phyloP scores from a whole-genome alignment of 2,888 invertebrate species.

The Drosophila fulvimacula region DNA sequence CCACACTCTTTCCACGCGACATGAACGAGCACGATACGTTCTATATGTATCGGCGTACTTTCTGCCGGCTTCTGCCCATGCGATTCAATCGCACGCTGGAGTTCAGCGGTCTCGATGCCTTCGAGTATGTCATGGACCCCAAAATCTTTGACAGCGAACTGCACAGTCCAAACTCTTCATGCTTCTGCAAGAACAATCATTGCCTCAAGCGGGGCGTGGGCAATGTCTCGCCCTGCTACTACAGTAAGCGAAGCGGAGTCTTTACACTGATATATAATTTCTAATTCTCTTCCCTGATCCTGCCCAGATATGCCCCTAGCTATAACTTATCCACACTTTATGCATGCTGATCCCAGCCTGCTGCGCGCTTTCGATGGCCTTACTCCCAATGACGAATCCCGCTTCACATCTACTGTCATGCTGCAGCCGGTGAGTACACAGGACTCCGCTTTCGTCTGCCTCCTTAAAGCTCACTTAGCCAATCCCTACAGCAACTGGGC shows the following conservation, averaged over 20 bases:
- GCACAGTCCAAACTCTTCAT: constrained; percentile 87
- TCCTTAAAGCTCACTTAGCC: not conserved
- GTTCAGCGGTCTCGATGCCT: constrained; percentile 86
- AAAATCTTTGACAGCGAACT: constrained; percentile 87
- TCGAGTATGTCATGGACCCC: constrained; percentile 87
- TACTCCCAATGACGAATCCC: constrained; percentile 86
- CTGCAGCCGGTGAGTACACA: constrained; percentile 88
- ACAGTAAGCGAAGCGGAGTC: constrained; percentile 86
- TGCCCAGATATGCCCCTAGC: constrained; percentile 89
- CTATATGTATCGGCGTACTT: constrained; percentile 89
- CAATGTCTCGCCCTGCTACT: constrained; percentile 90
- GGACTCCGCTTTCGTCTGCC: not conserved
- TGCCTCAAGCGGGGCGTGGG: constrained; percentile 88
- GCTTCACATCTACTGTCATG: constrained; percentile 86
- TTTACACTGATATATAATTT: not conserved
- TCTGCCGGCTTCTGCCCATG: constrained; percentile 90
- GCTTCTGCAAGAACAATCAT: constrained; percentile 87
- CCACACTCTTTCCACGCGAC: constrained; percentile 88
- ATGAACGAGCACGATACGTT: constrained; percentile 86
- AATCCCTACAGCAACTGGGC: constrained; percentile 87
- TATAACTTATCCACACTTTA: constrained; percentile 90
- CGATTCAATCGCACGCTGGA: constrained; percentile 83
- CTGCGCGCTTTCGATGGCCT: constrained; percentile 87
- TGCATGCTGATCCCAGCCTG: constrained; percentile 87
- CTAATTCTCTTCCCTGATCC: no score